Conservation (phyloP, 2,797 vertebrate species). For the Hippopotamyrus pictus region DNA sequence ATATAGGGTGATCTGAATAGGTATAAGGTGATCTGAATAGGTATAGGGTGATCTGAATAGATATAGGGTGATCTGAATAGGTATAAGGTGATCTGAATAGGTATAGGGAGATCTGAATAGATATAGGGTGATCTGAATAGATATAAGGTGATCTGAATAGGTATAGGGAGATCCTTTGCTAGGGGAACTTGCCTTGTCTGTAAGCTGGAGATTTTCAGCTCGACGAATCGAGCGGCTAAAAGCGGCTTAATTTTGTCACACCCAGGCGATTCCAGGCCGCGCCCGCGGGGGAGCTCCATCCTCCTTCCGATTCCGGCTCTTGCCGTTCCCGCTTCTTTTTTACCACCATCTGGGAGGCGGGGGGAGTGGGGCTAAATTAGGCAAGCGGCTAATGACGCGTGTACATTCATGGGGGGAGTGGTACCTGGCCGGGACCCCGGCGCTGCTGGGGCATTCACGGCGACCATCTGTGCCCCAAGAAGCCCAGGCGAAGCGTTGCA, state of each 20-base stretch:
- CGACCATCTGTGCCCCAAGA: conserved; percentile 1
- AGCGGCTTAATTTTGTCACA: background rate
- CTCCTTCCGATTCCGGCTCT: background rate
- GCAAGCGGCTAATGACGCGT: background rate
- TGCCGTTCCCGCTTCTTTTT: background rate
- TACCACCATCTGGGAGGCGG: conserved; percentile 10
- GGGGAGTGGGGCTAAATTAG: background rate
- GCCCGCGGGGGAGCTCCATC: background rate
- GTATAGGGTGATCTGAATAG: background rate
- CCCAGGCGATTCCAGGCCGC: background rate
- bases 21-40: too few species aligned
- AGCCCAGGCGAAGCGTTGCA: background rate
- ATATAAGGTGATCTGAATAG: background rate
- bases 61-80: background rate
- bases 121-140: background rate
- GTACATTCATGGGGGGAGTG: background rate
- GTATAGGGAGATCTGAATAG: too few species aligned
- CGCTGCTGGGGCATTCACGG: background rate
- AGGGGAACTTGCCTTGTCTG: background rate
- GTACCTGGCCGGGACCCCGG: conserved; percentile 2
- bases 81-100: too few species aligned
- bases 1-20: too few species aligned
- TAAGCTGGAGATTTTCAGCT: background rate
- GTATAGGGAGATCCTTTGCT: background rate
- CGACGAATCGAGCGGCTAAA: background rate